phyloP scores from a whole-genome alignment of 2,888 invertebrate genomes.

The Cantharis lateralis region DNA sequence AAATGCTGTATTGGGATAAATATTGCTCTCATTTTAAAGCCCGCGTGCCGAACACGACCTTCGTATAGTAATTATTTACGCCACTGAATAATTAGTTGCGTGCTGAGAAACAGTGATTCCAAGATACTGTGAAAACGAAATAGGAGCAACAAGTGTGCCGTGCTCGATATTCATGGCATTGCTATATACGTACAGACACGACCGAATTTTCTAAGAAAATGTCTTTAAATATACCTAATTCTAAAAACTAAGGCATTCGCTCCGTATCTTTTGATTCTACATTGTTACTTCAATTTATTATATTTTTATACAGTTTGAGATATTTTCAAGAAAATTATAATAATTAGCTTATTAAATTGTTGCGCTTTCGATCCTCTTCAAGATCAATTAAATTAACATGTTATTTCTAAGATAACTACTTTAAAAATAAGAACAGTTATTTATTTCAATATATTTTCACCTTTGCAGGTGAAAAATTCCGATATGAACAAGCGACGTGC shows the following conservation, averaged over 20 bases:
- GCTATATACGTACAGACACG: not conserved
- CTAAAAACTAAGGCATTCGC: not conserved
- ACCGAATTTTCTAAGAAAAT: not conserved
- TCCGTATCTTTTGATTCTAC: not conserved
- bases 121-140: slow-evolving; percentile 39
- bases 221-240: not conserved
- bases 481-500: slow-evolving; percentile 55
- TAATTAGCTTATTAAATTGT: not conserved
- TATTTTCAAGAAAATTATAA: not conserved
- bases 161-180: slow-evolving; percentile 12
- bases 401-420: not conserved
- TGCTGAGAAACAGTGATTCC: slow-evolving; percentile 42
- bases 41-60: not conserved
- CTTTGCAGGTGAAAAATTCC: slow-evolving; percentile 45
- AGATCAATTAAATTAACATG: not conserved
- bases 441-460: slow-evolving; percentile 17
- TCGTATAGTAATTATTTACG: not conserved
- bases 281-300: not conserved
- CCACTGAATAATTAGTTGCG: slow-evolving; percentile 45
- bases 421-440: not conserved
- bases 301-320: not conserved
- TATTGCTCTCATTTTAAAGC: not conserved
- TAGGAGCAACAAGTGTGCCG: slow-evolving; percentile 45
- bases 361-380: not conserved
- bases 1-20: too few relatives aligned